A percentile compares a stretch with the other conserved stretches of the same genome.
phyloP scores from a whole-genome alignment of 2,797 vertebrate genomes.

The Cyprinella venusta region DNA sequence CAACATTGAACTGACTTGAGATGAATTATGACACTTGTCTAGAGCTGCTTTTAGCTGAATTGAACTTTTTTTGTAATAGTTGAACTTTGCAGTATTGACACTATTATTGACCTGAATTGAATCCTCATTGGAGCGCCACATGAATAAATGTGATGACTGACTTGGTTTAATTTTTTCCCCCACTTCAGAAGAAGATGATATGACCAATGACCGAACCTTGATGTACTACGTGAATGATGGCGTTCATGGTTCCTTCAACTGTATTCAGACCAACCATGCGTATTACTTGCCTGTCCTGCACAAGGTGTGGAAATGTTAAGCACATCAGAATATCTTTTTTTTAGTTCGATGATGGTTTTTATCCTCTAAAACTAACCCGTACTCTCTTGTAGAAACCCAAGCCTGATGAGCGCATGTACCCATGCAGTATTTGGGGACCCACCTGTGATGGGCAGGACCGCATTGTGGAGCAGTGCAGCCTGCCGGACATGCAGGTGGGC shows the following conservation, averaged over 20 bases:
- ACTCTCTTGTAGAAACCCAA: conserved; percentile 83
- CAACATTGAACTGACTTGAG: no score
- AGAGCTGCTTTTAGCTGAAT: no score
- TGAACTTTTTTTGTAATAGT: no score
- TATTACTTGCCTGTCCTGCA: conserved; percentile 88
- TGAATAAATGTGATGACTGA: not conserved
- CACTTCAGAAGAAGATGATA: conserved; percentile 87
- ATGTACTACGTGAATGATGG: conserved; percentile 99
- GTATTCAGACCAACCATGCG: conserved; percentile 93
- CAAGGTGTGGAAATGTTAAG: conserved; percentile 78
- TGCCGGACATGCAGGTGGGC: conserved; percentile 93
- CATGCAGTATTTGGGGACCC: conserved; percentile 96
- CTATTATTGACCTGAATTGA: not conserved
- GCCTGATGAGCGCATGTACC: conserved; percentile 88
- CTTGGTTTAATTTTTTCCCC: not conserved
- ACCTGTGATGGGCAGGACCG: conserved; percentile 95
- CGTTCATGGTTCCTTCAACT: conserved; percentile 97
- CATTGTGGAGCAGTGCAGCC: conserved; percentile 87
- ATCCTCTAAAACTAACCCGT: not conserved
- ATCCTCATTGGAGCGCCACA: not conserved
- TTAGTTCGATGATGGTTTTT: not conserved
- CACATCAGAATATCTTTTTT: no score
- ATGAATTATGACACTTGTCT: no score
- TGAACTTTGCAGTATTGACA: not conserved
- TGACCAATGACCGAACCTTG: conserved; percentile 83